Percentiles rank a stretch among this genome's conserved stretches.
Evolutionary conservation across 2,888 invertebrate species (phyloP).

Genomic region (Drosophila subsilvestris): DNA sequence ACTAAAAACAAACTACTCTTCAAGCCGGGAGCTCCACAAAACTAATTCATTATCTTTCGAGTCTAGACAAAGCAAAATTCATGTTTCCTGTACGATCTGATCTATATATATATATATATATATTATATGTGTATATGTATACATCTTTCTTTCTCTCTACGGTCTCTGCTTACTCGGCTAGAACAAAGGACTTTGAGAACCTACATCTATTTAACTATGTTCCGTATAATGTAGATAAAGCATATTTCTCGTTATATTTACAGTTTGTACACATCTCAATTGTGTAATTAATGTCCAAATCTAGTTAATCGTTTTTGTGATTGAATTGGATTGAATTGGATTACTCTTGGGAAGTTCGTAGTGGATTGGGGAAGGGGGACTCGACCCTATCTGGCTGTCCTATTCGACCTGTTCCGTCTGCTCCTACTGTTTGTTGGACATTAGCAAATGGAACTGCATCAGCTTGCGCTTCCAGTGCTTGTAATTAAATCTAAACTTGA

Average conservation of each 20-base stretch:
- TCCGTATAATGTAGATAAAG: conserved; percentile 51
- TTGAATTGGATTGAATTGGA: background rate
- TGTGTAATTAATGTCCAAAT: conserved; percentile 44
- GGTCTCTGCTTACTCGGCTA: conserved; percentile 32
- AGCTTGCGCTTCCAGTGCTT: conserved; percentile 73
- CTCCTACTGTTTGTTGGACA: conserved; percentile 55
- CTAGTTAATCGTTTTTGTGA: conserved; percentile 26
- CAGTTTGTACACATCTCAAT: conserved; percentile 46
- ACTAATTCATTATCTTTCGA: conserved; percentile 41
- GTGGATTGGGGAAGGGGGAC: conserved; percentile 29
- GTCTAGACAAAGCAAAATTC: conserved; percentile 47
- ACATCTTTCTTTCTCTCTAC: background rate
- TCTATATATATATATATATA: conserved; percentile 1
- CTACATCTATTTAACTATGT: conserved; percentile 36
- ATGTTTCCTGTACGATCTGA: conserved; percentile 22
- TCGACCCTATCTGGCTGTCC: conserved; percentile 1
- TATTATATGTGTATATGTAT: background rate
- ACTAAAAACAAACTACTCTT: conserved; percentile 43
- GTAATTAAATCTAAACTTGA: conserved; percentile 72
- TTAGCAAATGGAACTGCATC: conserved; percentile 65
- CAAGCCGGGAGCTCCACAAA: conserved; percentile 34
- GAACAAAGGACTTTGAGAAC: conserved; percentile 41
- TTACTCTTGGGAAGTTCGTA: conserved; percentile 19
- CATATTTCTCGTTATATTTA: conserved; percentile 46
- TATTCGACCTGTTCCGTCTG: conserved; percentile 23